Percentiles rank a stretch among this genome's conserved stretches.
phyloP scores from a whole-genome alignment of 2,888 invertebrate genomes.

The Cotesia congregata region DNA sequence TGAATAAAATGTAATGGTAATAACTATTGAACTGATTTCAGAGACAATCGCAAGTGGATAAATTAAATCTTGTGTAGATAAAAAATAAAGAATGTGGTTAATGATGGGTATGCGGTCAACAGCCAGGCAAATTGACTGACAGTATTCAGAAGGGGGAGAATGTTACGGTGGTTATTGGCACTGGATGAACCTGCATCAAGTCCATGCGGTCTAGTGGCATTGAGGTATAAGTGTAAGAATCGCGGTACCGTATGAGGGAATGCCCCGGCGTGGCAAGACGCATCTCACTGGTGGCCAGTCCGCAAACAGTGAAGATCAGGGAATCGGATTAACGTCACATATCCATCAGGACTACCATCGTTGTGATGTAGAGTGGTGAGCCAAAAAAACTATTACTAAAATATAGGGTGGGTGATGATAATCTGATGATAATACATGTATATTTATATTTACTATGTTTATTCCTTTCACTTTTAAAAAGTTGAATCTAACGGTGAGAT shows the following conservation, averaged over 20 bases:
- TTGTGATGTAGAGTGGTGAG: conserved; percentile 48
- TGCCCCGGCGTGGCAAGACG: conserved; percentile 58
- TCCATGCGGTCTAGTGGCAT: conserved; percentile 52
- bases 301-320: conserved; percentile 37
- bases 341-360: conserved; percentile 44
- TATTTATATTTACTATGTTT: background rate
- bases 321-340: conserved; percentile 44
- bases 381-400: conserved; percentile 4
- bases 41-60: background rate
- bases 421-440: background rate
- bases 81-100: conserved; percentile 5
- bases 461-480: conserved; percentile 17
- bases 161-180: conserved; percentile 59
- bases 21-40: conserved; percentile 2
- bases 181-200: conserved; percentile 61
- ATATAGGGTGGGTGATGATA: conserved; percentile 5
- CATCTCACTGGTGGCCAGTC: conserved; percentile 50
- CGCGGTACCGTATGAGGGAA: conserved; percentile 56
- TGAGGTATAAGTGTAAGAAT: conserved; percentile 44
- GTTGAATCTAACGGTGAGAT: background rate
- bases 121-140: conserved; percentile 27
- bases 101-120: conserved; percentile 33
- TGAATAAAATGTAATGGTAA: background rate
- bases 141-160: conserved; percentile 40
- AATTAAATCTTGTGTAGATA: background rate